Evolutionary conservation across 2,888 invertebrate species (phyloP), one percentile per base, ranked within the genome.

Genomic region (Creontiades dilutus): DNA sequence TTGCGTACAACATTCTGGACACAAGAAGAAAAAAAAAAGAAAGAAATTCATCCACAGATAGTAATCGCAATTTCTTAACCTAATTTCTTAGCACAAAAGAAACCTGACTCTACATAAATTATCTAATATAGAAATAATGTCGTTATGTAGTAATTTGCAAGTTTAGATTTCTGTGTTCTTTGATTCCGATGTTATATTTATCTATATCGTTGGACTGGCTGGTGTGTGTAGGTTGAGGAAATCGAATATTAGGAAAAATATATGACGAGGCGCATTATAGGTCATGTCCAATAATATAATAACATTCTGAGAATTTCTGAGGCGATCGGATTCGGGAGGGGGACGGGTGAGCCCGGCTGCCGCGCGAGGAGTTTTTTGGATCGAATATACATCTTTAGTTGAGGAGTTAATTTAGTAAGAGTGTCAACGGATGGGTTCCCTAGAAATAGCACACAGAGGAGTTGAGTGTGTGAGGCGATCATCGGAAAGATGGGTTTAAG

Each of bases 401-500:
- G 88, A 76, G 80, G 78, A 80, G 88, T 88, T 88, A 80, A 80
- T 90, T 91, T 90, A 90, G 90, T 90, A 90, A 57, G 91, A 91
- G 90, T 91, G 91, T 91, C 91, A 91, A 90, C 86, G 82, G 75
- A 52, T 86, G 57, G 85, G 52, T 23, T 81, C 78, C 84, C 90
- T 90, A 46, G 90, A 90, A 90, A 90, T 90, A 90, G 90, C 86
- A 75, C 86, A 86, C 86, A 86, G 85, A 46, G 86, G 75, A 86
- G 86, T 86, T 75, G 86, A 68, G 86, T 86, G 86, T 86, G 86
- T 86, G 75, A 86, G 75, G 75, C 86, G 86, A 86, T 86, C 86
- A 86, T 86, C 75, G 86, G 75, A 86, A 86, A 86, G 86, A 86
- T 86, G 86, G 85, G 86, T 86, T 86, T 46, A 75, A 85, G 85